These are phyloP conservation scores for Petrolisthes manimaculis DNA, from an alignment of 2,888 invertebrate genomes.

Conservation along the genomic window DNA sequence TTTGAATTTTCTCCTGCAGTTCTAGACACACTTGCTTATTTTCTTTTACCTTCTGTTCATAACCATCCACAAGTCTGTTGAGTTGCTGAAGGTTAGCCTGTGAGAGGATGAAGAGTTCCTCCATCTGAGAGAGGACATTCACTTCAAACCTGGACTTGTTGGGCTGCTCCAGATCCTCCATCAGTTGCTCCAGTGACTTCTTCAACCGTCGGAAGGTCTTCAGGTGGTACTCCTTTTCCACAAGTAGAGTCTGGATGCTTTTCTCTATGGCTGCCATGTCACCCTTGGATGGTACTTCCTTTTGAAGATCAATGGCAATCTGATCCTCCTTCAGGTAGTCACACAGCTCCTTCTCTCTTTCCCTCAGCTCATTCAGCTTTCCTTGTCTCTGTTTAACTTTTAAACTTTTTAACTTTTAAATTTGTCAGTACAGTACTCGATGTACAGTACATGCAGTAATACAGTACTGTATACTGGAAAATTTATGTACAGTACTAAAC, in stretches of 20 bases:
- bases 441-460: no score
- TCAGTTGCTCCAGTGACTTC: neutral
- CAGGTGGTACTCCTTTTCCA: constrained; percentile 17
- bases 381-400: no score
- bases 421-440: no score
- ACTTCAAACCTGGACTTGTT: constrained; percentile 30
- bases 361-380: no score
- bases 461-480: no score
- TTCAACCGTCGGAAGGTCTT: constrained; percentile 43
- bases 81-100: constrained; percentile 30
- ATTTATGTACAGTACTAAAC: no score
- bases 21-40: constrained; percentile 14
- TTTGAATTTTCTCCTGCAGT: constrained; percentile 19
- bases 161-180: constrained; percentile 34
- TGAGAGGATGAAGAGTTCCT: constrained; percentile 45
- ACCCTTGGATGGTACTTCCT: no score
- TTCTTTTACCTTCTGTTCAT: constrained; percentile 28
- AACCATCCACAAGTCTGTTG: neutral
- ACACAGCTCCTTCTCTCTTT: no score
- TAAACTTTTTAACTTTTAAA: no score
- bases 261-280: no score
- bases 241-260: neutral
- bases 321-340: no score
- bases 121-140: constrained; percentile 25
- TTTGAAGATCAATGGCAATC: no score